Evolutionary conservation across 1,140 invertebrate species (phyloP), one percentile per base, ranked within the genome.

Genomic region (Philaenus spumarius): DNA sequence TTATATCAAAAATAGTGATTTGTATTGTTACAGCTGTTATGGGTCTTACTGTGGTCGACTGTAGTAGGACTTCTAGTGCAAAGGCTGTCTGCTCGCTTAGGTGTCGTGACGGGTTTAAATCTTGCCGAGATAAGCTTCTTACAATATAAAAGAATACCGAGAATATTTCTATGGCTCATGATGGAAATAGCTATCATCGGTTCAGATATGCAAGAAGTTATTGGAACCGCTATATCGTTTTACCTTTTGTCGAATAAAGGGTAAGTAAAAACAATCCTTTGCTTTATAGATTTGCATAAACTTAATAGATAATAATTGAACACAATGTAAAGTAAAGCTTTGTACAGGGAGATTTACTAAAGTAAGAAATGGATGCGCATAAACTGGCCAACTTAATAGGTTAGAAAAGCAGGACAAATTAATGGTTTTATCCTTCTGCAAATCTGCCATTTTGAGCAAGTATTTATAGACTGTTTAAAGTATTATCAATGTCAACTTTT

Each of bases 131-230:
- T 75, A 19, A 78, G 77, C 60, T 75, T 79, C 62, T 64, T 72
- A 34, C 73, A 77, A 58, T 86, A 85, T 66, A 78, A 75, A 2
- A 69, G 68, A 55, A 50, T 80, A 22, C 81, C 83, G 0, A 67
- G 82, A 23, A 62, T 82, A n/a, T 64, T 82, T 26, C 66, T 86
- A 2, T 86, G 84, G 84, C 71, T 86, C n/a, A 86, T 86, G 83
- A 75, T 85, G 11, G 84, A 86, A 70, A 80, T 86, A 58, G 84
- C 84, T 17, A 86, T 86, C 61, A 84, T 86, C 64, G 81, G 82
- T 6, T 81, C 79, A 19, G 82, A 84, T 67, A 85, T 85, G 82
- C 83, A 85, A 67, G 82, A 81, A 70, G 80, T 81, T 12, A 83
- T 84, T 61, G 82, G 82, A 51, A 83, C 82, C 47, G 78, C 85